Evolutionary conservation across 2,888 invertebrate species (phyloP).

Genomic region (Eupelmus urozonus): DNA sequence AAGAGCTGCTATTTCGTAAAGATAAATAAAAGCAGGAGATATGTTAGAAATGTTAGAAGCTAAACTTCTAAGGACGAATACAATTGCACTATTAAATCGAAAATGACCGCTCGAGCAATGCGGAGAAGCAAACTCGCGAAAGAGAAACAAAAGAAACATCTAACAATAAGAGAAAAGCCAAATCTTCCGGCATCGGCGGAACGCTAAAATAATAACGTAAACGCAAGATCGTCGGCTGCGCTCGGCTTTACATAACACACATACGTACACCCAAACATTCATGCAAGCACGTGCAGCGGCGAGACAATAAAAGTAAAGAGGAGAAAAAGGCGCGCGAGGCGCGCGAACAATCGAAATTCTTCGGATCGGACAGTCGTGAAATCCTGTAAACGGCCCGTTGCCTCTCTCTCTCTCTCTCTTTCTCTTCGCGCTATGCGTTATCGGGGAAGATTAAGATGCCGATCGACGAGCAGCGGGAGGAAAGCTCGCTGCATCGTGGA

Average conservation of each 20-base stretch:
- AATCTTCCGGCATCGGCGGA: slow-evolving; percentile 51
- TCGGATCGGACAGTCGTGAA: slow-evolving; percentile 60
- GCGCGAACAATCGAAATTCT: slow-evolving; percentile 60
- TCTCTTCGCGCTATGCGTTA: slow-evolving; percentile 64
- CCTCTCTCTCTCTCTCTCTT: slow-evolving; percentile 33
- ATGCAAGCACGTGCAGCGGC: background rate
- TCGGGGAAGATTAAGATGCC: slow-evolving; percentile 73
- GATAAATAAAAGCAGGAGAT: no score
- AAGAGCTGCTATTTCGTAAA: no score
- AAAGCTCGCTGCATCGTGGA: slow-evolving; percentile 52
- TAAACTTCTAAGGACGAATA: no score
- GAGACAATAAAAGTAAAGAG: slow-evolving; percentile 37
- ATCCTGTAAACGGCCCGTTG: slow-evolving; percentile 58
- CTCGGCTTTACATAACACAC: slow-evolving; percentile 41
- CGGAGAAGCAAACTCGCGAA: background rate
- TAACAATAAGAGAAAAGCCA: slow-evolving; percentile 20
- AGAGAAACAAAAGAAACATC: background rate
- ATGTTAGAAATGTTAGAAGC: no score
- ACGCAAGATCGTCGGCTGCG: slow-evolving; percentile 9
- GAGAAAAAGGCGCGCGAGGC: background rate
- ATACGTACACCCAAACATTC: slow-evolving; percentile 13
- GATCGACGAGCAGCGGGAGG: slow-evolving; percentile 63
- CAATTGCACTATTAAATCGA: no score
- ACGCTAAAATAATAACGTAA: slow-evolving; percentile 57
- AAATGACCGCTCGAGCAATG: no score